Evolutionary conservation across 2,797 vertebrate genomes (phyloP).

Genomic region (Parauchenoglanis punctatus): DNA sequence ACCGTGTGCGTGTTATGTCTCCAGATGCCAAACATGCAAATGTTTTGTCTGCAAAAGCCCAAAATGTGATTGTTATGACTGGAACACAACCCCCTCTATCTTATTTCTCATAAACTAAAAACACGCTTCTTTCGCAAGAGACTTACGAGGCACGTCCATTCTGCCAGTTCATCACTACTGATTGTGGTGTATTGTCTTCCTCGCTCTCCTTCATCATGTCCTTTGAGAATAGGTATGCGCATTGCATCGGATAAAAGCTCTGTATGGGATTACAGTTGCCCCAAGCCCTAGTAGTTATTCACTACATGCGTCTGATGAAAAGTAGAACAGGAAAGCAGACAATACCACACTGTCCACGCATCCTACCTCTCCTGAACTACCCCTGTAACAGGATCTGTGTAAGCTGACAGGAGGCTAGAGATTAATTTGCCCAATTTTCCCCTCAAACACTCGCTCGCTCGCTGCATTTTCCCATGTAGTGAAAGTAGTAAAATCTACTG

Average conservation of each 20-base stretch:
- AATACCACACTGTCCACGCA: slow-evolving; percentile 3
- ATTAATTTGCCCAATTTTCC: slow-evolving; percentile 19
- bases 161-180: not conserved
- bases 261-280: not conserved
- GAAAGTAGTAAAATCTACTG: slow-evolving; percentile 24
- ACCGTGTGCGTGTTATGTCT: not conserved
- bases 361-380: not conserved
- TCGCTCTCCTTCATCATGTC: not conserved
- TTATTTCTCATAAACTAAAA: not conserved
- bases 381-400: not conserved
- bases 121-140: not conserved
- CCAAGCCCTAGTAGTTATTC: not conserved
- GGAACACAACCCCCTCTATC: not conserved
- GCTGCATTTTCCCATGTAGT: not conserved
- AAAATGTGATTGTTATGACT: not conserved
- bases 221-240: not conserved
- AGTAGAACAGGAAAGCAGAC: not conserved
- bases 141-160: not conserved
- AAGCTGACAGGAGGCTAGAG: not conserved
- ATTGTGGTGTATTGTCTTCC: not conserved
- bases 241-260: not conserved
- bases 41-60: not conserved
- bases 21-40: not conserved
- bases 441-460: not conserved
- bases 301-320: not conserved